These are phyloP conservation scores for Scomberomorus guttatus DNA, from an alignment of 2,797 vertebrate genomes.

Conservation along the genomic window DNA sequence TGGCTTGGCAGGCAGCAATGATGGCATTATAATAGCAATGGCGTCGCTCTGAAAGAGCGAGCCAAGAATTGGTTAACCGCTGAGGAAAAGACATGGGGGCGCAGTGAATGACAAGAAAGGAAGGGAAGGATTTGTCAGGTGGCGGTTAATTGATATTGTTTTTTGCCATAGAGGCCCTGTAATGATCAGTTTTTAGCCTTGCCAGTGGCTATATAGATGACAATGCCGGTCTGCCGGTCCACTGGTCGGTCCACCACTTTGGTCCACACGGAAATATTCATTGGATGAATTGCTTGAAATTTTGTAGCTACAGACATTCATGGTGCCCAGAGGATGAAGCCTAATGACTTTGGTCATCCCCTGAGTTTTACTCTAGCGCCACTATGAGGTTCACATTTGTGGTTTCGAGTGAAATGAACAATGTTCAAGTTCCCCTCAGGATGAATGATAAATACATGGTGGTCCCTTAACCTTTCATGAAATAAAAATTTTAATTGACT, in stretches of 20 bases:
- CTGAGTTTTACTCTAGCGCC: too few relatives aligned
- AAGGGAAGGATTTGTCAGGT: slow-evolving; percentile 67
- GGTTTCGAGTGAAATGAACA: too few relatives aligned
- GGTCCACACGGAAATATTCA: slow-evolving; percentile 9
- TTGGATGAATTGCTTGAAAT: background rate
- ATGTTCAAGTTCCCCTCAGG: background rate
- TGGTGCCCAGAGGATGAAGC: background rate
- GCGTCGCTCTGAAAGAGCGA: slow-evolving; percentile 60
- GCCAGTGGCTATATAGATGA: background rate
- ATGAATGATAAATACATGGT: background rate
- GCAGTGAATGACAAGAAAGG: slow-evolving; percentile 59
- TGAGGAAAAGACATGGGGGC: slow-evolving; percentile 66
- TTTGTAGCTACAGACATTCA: background rate
- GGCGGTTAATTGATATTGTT: slow-evolving; percentile 39
- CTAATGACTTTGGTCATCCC: background rate
- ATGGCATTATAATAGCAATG: slow-evolving; percentile 85
- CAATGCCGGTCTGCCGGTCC: background rate
- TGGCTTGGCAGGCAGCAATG: slow-evolving; percentile 80
- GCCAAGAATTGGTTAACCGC: slow-evolving; percentile 80
- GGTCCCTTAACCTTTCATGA: background rate
- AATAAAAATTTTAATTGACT: background rate
- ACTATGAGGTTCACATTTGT: background rate
- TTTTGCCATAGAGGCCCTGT: background rate
- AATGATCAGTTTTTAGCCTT: too few relatives aligned
- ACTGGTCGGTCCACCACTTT: background rate